Conservation (phyloP, 2,797 vertebrate species). For the Pseudochirops cupreus region DNA sequence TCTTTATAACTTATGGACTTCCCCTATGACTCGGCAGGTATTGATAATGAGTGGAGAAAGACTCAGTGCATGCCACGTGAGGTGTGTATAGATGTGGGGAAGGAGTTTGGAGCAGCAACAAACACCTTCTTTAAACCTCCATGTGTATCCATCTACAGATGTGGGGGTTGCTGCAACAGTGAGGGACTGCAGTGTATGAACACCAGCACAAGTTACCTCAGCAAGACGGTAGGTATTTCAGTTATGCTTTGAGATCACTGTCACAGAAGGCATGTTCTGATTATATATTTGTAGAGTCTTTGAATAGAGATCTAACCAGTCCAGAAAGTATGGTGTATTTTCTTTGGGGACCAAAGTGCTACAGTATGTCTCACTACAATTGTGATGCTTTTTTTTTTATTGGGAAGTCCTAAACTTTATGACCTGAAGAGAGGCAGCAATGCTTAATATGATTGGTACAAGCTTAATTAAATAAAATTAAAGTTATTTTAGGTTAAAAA, state of each 20-base stretch:
- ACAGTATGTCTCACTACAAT: background rate
- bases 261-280: background rate
- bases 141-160: slow-evolving; percentile 99
- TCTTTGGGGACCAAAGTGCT: background rate
- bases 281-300: too few species aligned
- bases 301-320: too few species aligned
- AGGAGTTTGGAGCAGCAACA: slow-evolving; percentile 97
- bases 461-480: slow-evolving; percentile 3
- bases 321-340: background rate
- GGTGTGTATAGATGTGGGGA: slow-evolving; percentile 99
- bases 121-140: slow-evolving; percentile 99
- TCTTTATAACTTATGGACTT: slow-evolving; percentile 82
- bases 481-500: background rate
- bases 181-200: slow-evolving; percentile 98
- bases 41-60: slow-evolving; percentile 98
- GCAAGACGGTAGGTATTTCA: slow-evolving; percentile 94
- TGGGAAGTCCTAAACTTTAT: background rate
- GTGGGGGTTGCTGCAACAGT: slow-evolving; percentile 99
- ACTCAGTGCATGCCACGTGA: slow-evolving; percentile 97
- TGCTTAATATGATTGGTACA: background rate
- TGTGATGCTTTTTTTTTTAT: background rate
- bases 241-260: background rate
- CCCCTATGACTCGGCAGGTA: slow-evolving; percentile 92
- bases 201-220: slow-evolving; percentile 95
- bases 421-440: background rate